phyloP scores from a whole-genome alignment of 2,113 vertebrate species.

The Mixornis gularis region DNA sequence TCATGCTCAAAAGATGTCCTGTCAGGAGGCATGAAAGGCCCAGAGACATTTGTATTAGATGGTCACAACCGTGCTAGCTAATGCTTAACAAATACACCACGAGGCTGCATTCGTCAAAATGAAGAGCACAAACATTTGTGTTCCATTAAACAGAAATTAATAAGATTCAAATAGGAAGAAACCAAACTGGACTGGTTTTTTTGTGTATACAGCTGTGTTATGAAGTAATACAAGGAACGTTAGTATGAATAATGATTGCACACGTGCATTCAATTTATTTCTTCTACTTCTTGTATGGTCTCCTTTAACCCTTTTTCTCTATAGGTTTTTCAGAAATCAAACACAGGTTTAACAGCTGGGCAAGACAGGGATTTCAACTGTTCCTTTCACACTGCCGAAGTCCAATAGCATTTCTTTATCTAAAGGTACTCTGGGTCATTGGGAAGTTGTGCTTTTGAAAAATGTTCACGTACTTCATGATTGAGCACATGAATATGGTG shows the following conservation, averaged over 20 bases:
- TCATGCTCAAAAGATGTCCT: constrained; percentile 70
- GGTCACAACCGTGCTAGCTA: constrained; percentile 24
- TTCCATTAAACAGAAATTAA: constrained; percentile 72
- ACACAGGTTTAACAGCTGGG: constrained; percentile 58
- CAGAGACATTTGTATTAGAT: constrained; percentile 66
- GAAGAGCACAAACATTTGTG: constrained; percentile 67
- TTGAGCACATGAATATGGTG: neutral
- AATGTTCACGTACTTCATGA: constrained; percentile 39
- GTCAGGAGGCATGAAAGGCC: constrained; percentile 69
- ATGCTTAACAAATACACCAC: constrained; percentile 46
- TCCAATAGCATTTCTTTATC: constrained; percentile 31
- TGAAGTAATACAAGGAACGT: constrained; percentile 65
- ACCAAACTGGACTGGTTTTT: constrained; percentile 37
- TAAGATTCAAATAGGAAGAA: constrained; percentile 66
- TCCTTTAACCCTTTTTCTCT: constrained; percentile 58
- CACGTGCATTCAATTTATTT: constrained; percentile 73
- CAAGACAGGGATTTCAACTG: constrained; percentile 29
- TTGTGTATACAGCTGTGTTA: constrained; percentile 74
- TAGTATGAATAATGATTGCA: constrained; percentile 69
- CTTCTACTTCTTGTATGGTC: constrained; percentile 61
- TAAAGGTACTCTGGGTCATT: constrained; percentile 29
- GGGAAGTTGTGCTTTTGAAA: constrained; percentile 47
- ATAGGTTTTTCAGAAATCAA: constrained; percentile 65
- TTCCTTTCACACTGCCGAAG: neutral
- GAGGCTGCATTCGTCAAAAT: constrained; percentile 43